Percentiles rank a stretch among this genome's conserved stretches.
Evolutionary conservation across 2,888 invertebrate species (phyloP).

Genomic region (Apomyelois bistriatella): DNA sequence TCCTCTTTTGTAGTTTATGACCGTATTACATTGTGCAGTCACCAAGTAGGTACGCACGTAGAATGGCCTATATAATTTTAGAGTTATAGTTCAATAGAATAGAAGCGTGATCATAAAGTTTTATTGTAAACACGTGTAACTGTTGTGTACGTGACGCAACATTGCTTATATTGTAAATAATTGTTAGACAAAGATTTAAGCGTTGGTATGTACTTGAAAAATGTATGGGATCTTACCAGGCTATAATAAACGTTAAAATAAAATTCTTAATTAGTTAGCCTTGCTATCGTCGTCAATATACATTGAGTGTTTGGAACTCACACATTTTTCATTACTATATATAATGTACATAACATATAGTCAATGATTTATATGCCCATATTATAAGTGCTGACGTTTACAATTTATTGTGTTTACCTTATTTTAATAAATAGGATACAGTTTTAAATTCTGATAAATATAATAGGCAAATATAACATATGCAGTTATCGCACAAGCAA

Average conservation of each 20-base stretch:
- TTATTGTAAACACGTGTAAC: conserved; percentile 73
- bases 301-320: background rate
- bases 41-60: conserved; percentile 43
- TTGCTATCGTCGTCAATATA: background rate
- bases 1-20: conserved; percentile 16
- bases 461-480: too few species aligned
- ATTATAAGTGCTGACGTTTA: too few species aligned
- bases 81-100: conserved; percentile 63
- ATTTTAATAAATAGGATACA: too few species aligned
- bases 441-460: too few species aligned
- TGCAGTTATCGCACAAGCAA: too few species aligned
- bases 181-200: conserved; percentile 20
- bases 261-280: background rate
- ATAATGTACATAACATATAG: too few species aligned
- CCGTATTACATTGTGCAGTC: conserved; percentile 29
- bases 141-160: conserved; percentile 45
- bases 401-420: too few species aligned
- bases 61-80: conserved; percentile 67
- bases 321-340: too few species aligned
- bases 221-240: conserved; percentile 1
- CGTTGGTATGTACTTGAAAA: conserved; percentile 17
- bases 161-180: conserved; percentile 36
- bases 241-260: background rate
- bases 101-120: conserved; percentile 67
- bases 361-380: too few species aligned